These are phyloP conservation scores for Oceanodroma tethys DNA, from an alignment of 2,113 vertebrate species.

Conservation along the genomic window DNA sequence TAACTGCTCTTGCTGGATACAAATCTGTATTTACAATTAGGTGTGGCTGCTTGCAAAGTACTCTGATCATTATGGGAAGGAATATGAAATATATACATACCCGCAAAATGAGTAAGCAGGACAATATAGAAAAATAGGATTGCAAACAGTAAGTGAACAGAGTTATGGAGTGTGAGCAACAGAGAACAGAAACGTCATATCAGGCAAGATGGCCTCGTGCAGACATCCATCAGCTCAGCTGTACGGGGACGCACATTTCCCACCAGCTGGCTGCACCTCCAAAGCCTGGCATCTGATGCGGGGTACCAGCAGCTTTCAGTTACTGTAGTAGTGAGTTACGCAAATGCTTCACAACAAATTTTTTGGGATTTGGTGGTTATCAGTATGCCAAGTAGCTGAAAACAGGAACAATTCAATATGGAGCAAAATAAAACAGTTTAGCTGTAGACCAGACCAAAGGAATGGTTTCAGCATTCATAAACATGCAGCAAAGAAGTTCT, in stretches of 20 bases:
- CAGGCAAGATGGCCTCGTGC: too few relatives aligned
- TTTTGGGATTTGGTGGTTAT: background rate
- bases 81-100: background rate
- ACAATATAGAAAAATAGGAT: background rate
- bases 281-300: background rate
- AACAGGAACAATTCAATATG: background rate
- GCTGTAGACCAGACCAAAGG: background rate
- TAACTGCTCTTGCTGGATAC: background rate
- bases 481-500: background rate
- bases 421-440: background rate
- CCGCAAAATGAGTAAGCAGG: background rate
- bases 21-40: background rate
- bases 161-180: rapidly evolving
- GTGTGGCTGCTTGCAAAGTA: background rate
- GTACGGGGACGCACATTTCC: rapidly evolving
- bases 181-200: background rate
- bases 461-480: background rate
- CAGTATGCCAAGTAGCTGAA: background rate
- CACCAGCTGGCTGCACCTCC: background rate
- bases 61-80: background rate
- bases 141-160: rapidly evolving
- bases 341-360: background rate
- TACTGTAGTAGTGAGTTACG: rapidly evolving
- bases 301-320: background rate
- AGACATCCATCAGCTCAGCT: rapidly evolving